Percentiles rank a stretch among this genome's conserved stretches.
These are phyloP conservation scores for Helicoverpa zea DNA, from an alignment of 1,140 invertebrate genomes.

Conservation along the genomic window DNA sequence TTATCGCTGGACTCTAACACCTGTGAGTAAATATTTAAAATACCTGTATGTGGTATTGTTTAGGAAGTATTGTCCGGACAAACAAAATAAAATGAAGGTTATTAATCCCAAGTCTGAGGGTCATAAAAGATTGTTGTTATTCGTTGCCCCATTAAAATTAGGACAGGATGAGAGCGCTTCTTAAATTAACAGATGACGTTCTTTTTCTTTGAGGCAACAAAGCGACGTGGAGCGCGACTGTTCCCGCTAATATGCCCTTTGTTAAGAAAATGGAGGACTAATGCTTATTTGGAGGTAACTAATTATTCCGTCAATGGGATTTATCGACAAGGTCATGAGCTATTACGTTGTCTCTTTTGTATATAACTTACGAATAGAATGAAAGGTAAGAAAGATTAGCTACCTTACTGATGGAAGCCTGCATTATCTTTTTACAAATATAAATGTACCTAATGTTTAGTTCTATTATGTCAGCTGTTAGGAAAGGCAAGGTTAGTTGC, in stretches of 20 bases:
- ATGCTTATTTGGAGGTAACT: constrained; percentile 37
- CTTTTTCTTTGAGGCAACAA: not conserved
- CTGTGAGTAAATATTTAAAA: constrained; percentile 6
- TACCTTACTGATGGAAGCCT: not conserved
- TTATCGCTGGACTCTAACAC: constrained; percentile 13
- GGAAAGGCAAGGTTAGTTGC: not conserved
- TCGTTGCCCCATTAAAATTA: not conserved
- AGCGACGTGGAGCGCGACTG: not conserved
- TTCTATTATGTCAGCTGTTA: constrained; percentile 6
- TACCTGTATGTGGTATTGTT: not conserved
- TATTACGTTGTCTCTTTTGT: constrained; percentile 11
- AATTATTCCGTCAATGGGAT: constrained; percentile 37
- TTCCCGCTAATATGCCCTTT: constrained; percentile 25
- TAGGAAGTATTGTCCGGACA: not conserved
- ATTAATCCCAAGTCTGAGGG: not conserved
- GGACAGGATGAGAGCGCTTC: not conserved
- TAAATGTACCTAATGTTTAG: not conserved
- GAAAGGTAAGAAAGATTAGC: constrained; percentile 17
- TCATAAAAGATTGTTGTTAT: not conserved
- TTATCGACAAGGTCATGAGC: constrained; percentile 1
- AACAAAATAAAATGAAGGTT: not conserved
- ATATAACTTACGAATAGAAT: constrained; percentile 1
- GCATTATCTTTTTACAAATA: not conserved
- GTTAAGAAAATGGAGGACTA: constrained; percentile 34
- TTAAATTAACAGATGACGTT: constrained; percentile 13